Base-by-base conservation (phyloP, 2,888 invertebrate species). In the Clunio marinus region DNA sequence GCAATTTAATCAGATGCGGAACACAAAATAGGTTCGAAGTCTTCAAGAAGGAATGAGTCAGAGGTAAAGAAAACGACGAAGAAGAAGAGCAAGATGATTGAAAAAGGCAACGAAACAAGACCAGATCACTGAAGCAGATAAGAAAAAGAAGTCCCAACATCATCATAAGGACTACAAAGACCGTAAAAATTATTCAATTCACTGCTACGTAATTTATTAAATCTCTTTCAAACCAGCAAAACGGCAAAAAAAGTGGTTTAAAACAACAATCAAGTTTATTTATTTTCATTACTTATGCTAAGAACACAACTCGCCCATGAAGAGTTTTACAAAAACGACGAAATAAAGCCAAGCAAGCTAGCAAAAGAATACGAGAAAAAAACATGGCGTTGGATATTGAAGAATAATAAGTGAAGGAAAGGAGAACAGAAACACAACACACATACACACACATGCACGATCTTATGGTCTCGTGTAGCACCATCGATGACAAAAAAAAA, bases 191-290 rank as follows among this genome's bases (percentile, higher is more conserved):
- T 65, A 65, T 65, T 35, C 63, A 46, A 65, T 65, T 45, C 46
- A 4, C 45, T 37, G 51, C 3, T 51, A 51, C 45, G 45, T 45
- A 45, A 45, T 45, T 45, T n/a, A n/a, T 15, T 45, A 15, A 45
- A 51, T 22, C 51, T 17, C 51, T 51, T 22, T 22, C 2, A 51
- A 51, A 51, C 51, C 51, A 51, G 51, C 51, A 22, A 13, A 51
- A 51, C 51, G 41, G 22, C 20, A 17, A 13, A 51, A 51, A 22
- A 51, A 51, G 51, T 35, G 66, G 66, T 55, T 51, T 65, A 32
- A 51, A 66, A 66, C 66, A 66, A 66, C 66, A 66, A 66, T 66
- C 66, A 35, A 25, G 25, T 66, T 66, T 66, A 55, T 66, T 66
- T 66, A 66, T 66, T 66, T 66, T 66, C 63, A 46, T 46, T 65